phyloP scores from a whole-genome alignment of 2,888 invertebrate species.

The Polydrusus cervinus region DNA sequence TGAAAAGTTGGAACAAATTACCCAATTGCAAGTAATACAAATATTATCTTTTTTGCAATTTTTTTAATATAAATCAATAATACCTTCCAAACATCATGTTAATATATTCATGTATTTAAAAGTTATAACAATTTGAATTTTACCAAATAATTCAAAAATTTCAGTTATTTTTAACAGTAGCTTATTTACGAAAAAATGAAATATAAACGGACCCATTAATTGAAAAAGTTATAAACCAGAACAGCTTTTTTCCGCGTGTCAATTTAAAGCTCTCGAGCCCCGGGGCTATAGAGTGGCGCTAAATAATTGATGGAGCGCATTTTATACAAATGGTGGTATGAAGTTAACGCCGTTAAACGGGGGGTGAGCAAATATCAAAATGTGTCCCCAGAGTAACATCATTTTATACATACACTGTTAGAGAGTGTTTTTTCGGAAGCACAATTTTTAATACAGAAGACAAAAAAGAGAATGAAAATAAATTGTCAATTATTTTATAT shows the following conservation, averaged over 20 bases:
- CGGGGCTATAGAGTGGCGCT: conserved; percentile 46
- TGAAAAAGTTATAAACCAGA: conserved; percentile 27
- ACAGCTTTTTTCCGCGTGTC: conserved; percentile 19
- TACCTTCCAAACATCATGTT: no score
- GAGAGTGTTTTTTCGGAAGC: conserved; percentile 50
- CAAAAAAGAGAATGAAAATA: conserved; percentile 50
- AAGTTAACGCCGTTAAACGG: conserved; percentile 60
- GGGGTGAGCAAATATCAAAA: conserved; percentile 61
- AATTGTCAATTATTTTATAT: conserved; percentile 57
- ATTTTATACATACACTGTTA: conserved; percentile 42
- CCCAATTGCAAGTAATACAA: no score
- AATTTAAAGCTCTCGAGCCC: conserved; percentile 31
- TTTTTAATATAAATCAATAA: no score
- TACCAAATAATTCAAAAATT: no score
- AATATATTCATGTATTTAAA: no score
- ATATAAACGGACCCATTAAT: conserved; percentile 12
- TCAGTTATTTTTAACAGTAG: no score
- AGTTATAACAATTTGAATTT: no score
- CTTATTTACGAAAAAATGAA: background rate
- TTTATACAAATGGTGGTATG: conserved; percentile 61
- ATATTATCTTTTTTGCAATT: no score
- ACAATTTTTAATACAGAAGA: conserved; percentile 53
- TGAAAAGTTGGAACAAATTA: no score
- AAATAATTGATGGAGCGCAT: conserved; percentile 58
- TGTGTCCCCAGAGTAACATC: conserved; percentile 57